Conservation (phyloP, 2,797 vertebrate species). For the Centroberyx gerrardi region DNA sequence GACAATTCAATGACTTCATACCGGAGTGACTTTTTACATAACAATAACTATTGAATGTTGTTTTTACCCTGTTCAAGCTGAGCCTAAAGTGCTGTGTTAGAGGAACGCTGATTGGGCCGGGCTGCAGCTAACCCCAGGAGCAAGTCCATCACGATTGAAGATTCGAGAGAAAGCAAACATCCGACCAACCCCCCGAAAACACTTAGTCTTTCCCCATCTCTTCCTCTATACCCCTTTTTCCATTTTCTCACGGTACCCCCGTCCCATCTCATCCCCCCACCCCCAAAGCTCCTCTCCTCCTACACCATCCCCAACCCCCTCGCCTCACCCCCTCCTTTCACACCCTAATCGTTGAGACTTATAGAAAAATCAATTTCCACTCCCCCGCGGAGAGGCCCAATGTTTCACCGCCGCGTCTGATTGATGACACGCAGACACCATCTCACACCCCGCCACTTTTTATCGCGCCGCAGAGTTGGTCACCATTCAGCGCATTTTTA, state of each 20-base stretch:
- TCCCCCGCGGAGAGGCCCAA: slow-evolving; percentile 67
- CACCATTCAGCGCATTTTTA: slow-evolving; percentile 80
- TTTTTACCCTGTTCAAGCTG: slow-evolving; percentile 21
- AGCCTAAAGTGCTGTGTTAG: slow-evolving; percentile 14
- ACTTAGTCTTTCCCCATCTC: slow-evolving; percentile 27
- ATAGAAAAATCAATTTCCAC: slow-evolving; percentile 84
- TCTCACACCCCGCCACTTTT: slow-evolving; percentile 82
- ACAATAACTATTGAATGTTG: slow-evolving; percentile 18
- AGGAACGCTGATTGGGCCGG: background rate
- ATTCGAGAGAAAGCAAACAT: slow-evolving; percentile 20
- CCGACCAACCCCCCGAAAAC: slow-evolving; percentile 31
- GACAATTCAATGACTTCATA: too few relatives aligned
- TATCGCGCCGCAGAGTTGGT: slow-evolving; percentile 77
- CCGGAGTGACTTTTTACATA: too few relatives aligned
- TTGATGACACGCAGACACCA: slow-evolving; percentile 79
- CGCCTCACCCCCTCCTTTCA: slow-evolving; percentile 52
- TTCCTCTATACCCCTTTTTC: background rate
- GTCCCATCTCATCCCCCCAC: slow-evolving; percentile 24
- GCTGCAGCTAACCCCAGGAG: slow-evolving; percentile 3
- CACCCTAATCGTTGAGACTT: slow-evolving; percentile 81
- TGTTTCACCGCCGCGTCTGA: slow-evolving; percentile 81
- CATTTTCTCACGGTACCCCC: slow-evolving; percentile 24
- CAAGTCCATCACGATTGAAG: slow-evolving; percentile 7
- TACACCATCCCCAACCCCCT: slow-evolving; percentile 9
- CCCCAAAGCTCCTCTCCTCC: slow-evolving; percentile 25